Conservation (phyloP, 23 tunicate species). For the Ascidia mentula region DNA sequence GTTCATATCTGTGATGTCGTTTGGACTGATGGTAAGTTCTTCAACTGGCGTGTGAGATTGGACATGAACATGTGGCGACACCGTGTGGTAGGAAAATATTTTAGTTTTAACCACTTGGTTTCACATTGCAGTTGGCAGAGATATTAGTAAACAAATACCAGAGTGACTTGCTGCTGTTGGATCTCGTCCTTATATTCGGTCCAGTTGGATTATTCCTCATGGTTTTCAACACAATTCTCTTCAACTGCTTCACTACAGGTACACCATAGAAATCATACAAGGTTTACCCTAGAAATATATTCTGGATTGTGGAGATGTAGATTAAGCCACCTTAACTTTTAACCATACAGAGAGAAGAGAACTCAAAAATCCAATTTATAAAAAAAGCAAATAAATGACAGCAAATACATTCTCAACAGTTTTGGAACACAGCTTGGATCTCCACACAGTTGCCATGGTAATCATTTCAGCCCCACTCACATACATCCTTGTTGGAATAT, state of each 20-base stretch:
- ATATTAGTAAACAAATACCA: neutral
- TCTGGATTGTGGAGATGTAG: no score
- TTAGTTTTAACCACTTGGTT: neutral
- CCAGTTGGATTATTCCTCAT: neutral
- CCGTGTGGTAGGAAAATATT: neutral
- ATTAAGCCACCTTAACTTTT: no score
- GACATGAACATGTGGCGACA: neutral
- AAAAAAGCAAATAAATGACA: no score
- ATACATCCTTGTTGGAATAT: neutral
- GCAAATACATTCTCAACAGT: neutral
- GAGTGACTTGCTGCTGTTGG: neutral
- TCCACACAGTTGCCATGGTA: neutral
- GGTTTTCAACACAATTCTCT: neutral
- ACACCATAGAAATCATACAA: no score
- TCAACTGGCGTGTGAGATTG: neutral
- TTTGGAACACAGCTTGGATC: constrained; percentile 2
- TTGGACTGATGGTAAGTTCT: neutral
- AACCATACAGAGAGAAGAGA: no score
- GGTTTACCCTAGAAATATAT: no score
- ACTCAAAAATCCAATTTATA: no score
- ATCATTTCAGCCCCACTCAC: neutral
- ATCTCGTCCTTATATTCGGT: neutral
- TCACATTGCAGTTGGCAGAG: neutral
- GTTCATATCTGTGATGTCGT: neutral
- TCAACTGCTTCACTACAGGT: constrained; percentile 10